Percentiles rank a stretch among this genome's conserved stretches.
These are phyloP conservation scores for Stomatorhinus ivindoensis DNA, from an alignment of 2,113 vertebrate genomes.

Conservation along the genomic window DNA sequence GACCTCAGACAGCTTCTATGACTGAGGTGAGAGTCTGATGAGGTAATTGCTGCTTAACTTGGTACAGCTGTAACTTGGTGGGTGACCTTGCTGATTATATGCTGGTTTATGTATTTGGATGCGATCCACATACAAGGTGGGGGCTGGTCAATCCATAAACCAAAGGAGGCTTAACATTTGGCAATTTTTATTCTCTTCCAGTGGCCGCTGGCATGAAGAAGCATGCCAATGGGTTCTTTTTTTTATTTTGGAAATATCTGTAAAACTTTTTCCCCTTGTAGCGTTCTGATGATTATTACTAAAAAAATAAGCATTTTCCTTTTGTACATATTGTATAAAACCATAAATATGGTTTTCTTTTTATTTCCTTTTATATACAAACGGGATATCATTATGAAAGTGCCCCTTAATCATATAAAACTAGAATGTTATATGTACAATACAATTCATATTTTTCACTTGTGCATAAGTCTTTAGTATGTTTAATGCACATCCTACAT, in stretches of 20 bases:
- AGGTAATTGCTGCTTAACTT: neutral
- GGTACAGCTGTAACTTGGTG: neutral
- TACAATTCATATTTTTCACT: neutral
- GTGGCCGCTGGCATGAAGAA: slow-evolving; percentile 26
- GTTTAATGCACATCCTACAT: slow-evolving; percentile 9
- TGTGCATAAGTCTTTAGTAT: slow-evolving; percentile 1
- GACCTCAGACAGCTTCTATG: neutral
- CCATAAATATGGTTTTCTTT: slow-evolving; percentile 6
- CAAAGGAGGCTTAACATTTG: neutral
- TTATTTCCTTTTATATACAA: slow-evolving; percentile 26
- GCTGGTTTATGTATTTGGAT: neutral
- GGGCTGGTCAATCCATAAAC: neutral
- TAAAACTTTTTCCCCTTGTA: slow-evolving; percentile 20
- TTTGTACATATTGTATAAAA: slow-evolving; percentile 34
- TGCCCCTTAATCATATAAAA: slow-evolving; percentile 28
- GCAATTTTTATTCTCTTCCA: slow-evolving; percentile 26
- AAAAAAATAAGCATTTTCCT: slow-evolving; percentile 35
- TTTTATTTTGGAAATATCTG: slow-evolving; percentile 20
- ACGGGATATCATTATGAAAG: slow-evolving; percentile 27
- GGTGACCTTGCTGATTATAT: neutral
- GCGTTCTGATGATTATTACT: slow-evolving; percentile 10
- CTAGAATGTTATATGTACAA: slow-evolving; percentile 23
- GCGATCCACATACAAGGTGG: neutral
- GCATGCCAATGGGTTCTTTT: slow-evolving; percentile 27
- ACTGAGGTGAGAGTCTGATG: neutral